Evolutionary conservation across 2,888 invertebrate genomes (phyloP).

Genomic region (Dastarcus helophoroides): DNA sequence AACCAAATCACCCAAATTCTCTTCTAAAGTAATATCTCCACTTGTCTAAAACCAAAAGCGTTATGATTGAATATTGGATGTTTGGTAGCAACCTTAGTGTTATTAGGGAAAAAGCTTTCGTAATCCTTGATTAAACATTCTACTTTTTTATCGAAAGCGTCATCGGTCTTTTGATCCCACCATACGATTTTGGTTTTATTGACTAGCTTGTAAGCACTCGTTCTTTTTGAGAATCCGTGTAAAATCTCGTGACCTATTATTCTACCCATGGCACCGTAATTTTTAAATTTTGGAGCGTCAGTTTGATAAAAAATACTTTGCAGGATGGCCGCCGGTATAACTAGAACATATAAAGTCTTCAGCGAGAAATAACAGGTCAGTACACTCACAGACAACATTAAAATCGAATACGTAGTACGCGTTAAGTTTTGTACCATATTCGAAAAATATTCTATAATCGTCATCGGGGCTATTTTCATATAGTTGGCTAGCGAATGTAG

Average conservation of each 20-base stretch:
- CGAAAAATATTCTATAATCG: slow-evolving; percentile 8
- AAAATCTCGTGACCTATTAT: slow-evolving; percentile 28
- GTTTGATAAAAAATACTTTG: slow-evolving; percentile 20
- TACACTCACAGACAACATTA: slow-evolving; percentile 9
- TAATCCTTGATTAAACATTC: slow-evolving; percentile 21
- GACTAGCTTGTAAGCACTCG: slow-evolving; percentile 6
- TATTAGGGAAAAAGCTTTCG: slow-evolving; percentile 12
- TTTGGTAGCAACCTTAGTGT: too few species aligned
- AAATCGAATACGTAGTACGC: slow-evolving; percentile 6
- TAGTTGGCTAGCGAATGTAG: slow-evolving; percentile 13
- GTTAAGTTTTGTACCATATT: slow-evolving; percentile 8
- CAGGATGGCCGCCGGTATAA: slow-evolving; percentile 23
- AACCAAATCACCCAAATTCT: slow-evolving; percentile 85
- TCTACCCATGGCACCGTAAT: slow-evolving; percentile 26
- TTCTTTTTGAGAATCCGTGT: slow-evolving; percentile 16
- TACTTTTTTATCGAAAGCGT: slow-evolving; percentile 14
- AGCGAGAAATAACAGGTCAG: too few species aligned
- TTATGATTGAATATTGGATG: too few species aligned
- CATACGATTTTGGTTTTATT: slow-evolving; percentile 4
- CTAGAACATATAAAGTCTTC: too few species aligned
- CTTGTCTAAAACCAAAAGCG: too few species aligned
- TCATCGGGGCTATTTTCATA: slow-evolving; percentile 4
- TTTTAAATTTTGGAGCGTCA: slow-evolving; percentile 24
- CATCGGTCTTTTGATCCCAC: slow-evolving; percentile 18
- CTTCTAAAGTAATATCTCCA: slow-evolving; percentile 75